Base-by-base conservation (phyloP, 2,113 vertebrate species). In the Ictalurus furcatus region DNA sequence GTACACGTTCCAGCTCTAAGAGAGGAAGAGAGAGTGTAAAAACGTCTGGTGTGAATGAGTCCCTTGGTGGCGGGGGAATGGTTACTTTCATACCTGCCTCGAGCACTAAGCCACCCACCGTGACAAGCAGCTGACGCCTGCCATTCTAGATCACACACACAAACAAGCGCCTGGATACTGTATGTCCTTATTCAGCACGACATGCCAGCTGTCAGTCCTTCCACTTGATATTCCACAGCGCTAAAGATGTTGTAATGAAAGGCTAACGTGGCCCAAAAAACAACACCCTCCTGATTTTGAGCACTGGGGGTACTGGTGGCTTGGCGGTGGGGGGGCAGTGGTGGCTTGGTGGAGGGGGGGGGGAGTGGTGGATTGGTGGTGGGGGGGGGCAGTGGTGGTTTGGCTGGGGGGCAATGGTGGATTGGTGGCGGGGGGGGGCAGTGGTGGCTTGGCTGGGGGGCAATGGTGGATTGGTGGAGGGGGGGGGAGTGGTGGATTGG, bases 41-140 rank as follows among this genome's bases (percentile, higher is more conserved):
- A 85, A 48, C 19, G 52, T 37, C 52, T 87, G 87, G 80, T 78
- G 48, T 84, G 61, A 84, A 84, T 19, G 84, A 81, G 74, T 85
- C 85, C 82, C 79, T 30, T 4, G 54, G 59, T 84, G 89, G 86
- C 6, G 37, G 73, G 58, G 65, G 37, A 87, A 80, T 73, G 58
- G 85, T 81, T 84, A 56, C 81, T 81, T 84, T 90, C 76, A 81
- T 63, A 90, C 34, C 61, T 85, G 89, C 76, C 73, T 40, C 56
- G 25, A 54, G 44, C 63, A 80, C 25, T 69, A 52, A 87, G 63
- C 83, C 69, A 80, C 85, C 59, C 52, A 86, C 58, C 56, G 65
- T 88, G 88, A 91, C 88, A 23, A 89, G 84, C 88, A 56, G 63
- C 84, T 74, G 84, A 90, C 56, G 74, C 30, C 61, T 71, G 76